Evolutionary conservation across 2,113 vertebrate genomes (phyloP).

Genomic region (Odontesthes bonariensis): DNA sequence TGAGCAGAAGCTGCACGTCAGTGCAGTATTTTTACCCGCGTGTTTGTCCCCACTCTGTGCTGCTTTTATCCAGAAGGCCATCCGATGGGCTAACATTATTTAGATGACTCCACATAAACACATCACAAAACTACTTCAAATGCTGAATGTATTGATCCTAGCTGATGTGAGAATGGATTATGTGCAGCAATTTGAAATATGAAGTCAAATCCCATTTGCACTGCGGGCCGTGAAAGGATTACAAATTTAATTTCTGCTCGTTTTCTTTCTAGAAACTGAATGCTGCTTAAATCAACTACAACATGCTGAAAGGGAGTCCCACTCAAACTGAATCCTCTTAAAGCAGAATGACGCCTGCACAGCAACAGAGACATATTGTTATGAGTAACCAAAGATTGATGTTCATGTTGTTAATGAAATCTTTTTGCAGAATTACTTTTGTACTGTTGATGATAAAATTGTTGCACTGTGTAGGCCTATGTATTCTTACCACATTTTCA

Average conservation of each 20-base stretch:
- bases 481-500: too few relatives aligned
- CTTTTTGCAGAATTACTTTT: neutral
- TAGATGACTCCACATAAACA: constrained; percentile 69
- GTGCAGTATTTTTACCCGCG: constrained; percentile 63
- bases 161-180: constrained; percentile 34
- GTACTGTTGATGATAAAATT: too few relatives aligned
- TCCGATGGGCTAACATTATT: constrained; percentile 67
- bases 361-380: neutral
- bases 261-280: constrained; percentile 37
- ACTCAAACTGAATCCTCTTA: neutral
- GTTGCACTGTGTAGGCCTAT: too few relatives aligned
- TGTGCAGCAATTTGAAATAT: constrained; percentile 38
- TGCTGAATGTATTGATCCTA: constrained; percentile 71
- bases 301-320: neutral
- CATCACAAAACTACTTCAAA: constrained; percentile 59
- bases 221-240: constrained; percentile 16
- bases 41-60: constrained; percentile 75
- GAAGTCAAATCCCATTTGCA: constrained; percentile 38
- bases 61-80: constrained; percentile 68
- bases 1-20: constrained; percentile 67
- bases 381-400: neutral
- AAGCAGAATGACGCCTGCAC: neutral
- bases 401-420: neutral
- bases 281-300: neutral
- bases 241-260: constrained; percentile 6